phyloP scores from a whole-genome alignment of 1,140 invertebrate genomes.

The Papilio machaon region DNA sequence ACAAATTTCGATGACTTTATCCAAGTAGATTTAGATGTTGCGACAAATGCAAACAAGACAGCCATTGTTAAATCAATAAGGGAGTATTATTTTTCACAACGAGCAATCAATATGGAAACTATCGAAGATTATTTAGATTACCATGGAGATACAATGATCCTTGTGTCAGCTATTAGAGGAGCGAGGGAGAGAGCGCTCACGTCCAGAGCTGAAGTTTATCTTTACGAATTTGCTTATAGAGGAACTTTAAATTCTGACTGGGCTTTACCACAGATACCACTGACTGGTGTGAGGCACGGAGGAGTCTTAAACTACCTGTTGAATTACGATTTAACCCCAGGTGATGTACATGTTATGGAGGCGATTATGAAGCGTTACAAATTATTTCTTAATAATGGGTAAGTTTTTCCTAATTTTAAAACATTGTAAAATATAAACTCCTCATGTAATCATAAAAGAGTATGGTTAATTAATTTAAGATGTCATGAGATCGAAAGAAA shows the following conservation, averaged over 20 bases:
- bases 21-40: conserved; percentile 60
- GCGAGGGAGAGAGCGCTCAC: conserved; percentile 58
- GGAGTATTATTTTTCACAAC: conserved; percentile 64
- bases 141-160: conserved; percentile 64
- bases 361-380: conserved; percentile 51
- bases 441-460: no score
- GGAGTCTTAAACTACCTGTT: conserved; percentile 66
- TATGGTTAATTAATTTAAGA: no score
- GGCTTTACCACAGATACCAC: conserved; percentile 60
- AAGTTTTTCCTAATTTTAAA: conserved; percentile 41
- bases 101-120: conserved; percentile 57
- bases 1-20: conserved; percentile 66
- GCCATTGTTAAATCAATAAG: conserved; percentile 52
- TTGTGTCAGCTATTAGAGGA: conserved; percentile 60
- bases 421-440: neutral
- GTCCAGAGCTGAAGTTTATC: conserved; percentile 55
- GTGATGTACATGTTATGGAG: conserved; percentile 46
- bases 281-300: conserved; percentile 65
- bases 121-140: conserved; percentile 72
- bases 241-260: conserved; percentile 62
- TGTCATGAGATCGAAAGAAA: no score
- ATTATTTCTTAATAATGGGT: conserved; percentile 63
- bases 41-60: conserved; percentile 48
- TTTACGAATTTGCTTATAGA: conserved; percentile 63
- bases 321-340: conserved; percentile 53